Base-by-base conservation (phyloP, 2,888 invertebrate species). In the Nomada flava region DNA sequence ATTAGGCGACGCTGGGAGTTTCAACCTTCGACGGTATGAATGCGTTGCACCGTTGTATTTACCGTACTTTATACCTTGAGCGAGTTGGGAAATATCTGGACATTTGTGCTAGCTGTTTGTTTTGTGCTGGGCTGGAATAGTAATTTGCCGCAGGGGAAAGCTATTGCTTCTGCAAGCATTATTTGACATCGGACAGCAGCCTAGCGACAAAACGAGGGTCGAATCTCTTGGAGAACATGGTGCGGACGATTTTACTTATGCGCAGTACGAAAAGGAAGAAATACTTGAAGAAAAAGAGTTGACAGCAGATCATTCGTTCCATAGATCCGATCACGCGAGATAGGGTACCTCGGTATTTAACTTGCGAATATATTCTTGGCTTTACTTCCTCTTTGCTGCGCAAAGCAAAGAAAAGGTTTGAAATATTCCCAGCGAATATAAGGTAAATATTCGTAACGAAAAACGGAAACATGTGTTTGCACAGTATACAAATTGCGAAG, bases 171-270 rank as follows among this genome's bases (percentile, higher is more conserved):
- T n/a, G 44, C 55, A 26, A 64, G 64, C 57, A 29, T 65, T 57
- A 64, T 52, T 65, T 44, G 18, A 18, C 36, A 36, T 59, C 47
- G 50, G 20, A 13, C 29, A 3, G 47, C 42, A 11, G 26, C 18
- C 10, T 7, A 47, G 13, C 55, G 55, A 57, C 63, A 63, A 76
- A 71, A 59, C 53, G 53, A 53, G 55, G 57, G 29, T 50, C 29
- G 44, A 63, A 44, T 60, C 29, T 2, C 63, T 9, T 47, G 23
- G 44, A 47, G 26, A 42, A 53, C 18, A 13, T 44, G 20, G 53
- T 18, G 53, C 1, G 13, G 52, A 53, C 57, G 44, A 50, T 18
- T 77, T 63, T 65, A 60, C 74, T 60, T 29, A 44, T 29, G 11
- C 20, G 4, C 42, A 59, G 20, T 60, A 65, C 29, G 20, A 52